These are phyloP conservation scores for Limnephilus marmoratus DNA, from an alignment of 2,888 invertebrate genomes.

Conservation along the genomic window DNA sequence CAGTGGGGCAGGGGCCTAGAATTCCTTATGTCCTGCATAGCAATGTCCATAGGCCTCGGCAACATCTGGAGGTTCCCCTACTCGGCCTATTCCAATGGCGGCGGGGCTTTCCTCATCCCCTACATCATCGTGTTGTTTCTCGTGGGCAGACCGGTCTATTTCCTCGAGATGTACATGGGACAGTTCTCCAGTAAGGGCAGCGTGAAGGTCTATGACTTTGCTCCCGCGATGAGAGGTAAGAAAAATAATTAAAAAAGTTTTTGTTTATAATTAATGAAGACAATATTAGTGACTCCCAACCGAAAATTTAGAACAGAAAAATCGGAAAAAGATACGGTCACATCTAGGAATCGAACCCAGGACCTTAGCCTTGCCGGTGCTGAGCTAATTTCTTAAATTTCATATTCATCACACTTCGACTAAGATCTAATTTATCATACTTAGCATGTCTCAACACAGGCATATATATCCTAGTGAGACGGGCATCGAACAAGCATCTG, in stretches of 20 bases:
- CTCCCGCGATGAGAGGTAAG: slow-evolving; percentile 83
- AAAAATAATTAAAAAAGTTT: background rate
- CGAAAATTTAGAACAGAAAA: too few species aligned
- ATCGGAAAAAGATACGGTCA: too few species aligned
- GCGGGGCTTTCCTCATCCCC: slow-evolving; percentile 83
- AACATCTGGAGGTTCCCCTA: slow-evolving; percentile 84
- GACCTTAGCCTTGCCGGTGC: too few species aligned
- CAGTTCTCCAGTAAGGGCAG: slow-evolving; percentile 85
- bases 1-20: slow-evolving; percentile 80
- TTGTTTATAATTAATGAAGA: too few species aligned
- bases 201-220: slow-evolving; percentile 81
- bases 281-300: too few species aligned
- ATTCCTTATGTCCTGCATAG: slow-evolving; percentile 81
- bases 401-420: too few species aligned
- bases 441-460: too few species aligned
- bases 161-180: slow-evolving; percentile 84
- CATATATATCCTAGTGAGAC: too few species aligned
- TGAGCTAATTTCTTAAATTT: too few species aligned
- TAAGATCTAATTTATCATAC: too few species aligned
- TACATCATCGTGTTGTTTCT: slow-evolving; percentile 80
- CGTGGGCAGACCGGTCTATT: slow-evolving; percentile 83
- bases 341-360: too few species aligned
- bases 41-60: slow-evolving; percentile 82
- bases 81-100: slow-evolving; percentile 82
- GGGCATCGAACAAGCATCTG: too few species aligned